phyloP scores from a whole-genome alignment of 2,797 vertebrate genomes.

The Diplodus sargus region DNA sequence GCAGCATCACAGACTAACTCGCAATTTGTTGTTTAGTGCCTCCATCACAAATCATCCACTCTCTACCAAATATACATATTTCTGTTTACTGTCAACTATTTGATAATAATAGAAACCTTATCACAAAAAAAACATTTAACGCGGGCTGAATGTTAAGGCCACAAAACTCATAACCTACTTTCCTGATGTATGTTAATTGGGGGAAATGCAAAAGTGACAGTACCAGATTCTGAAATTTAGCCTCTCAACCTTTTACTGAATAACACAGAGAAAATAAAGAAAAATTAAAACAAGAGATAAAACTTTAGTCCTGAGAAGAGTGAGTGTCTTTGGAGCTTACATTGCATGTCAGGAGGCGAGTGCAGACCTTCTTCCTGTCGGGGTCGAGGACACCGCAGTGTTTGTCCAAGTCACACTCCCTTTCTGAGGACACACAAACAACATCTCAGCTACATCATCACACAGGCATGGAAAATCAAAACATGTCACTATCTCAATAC shows the following conservation, averaged over 20 bases:
- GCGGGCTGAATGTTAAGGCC: slow-evolving; percentile 7
- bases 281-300: not conserved
- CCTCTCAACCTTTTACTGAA: slow-evolving; percentile 10
- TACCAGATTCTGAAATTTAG: not conserved
- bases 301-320: not conserved
- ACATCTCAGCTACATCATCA: slow-evolving; percentile 10
- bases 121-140: not conserved
- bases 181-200: slow-evolving; percentile 6
- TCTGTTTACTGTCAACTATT: not conserved
- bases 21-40: not conserved
- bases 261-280: not conserved
- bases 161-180: slow-evolving; percentile 23
- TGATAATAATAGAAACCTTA: not conserved
- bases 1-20: too few species aligned
- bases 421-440: slow-evolving; percentile 83
- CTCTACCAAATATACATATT: not conserved
- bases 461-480: slow-evolving; percentile 1
- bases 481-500: not conserved
- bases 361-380: slow-evolving; percentile 94
- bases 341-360: slow-evolving; percentile 95
- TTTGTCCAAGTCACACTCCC: slow-evolving; percentile 94
- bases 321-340: slow-evolving; percentile 76
- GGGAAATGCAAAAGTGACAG: slow-evolving; percentile 16
- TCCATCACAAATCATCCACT: not conserved
- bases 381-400: slow-evolving; percentile 95